Evolutionary conservation across 1,140 invertebrate genomes (phyloP).

Genomic region (Aphidius gifuensis): DNA sequence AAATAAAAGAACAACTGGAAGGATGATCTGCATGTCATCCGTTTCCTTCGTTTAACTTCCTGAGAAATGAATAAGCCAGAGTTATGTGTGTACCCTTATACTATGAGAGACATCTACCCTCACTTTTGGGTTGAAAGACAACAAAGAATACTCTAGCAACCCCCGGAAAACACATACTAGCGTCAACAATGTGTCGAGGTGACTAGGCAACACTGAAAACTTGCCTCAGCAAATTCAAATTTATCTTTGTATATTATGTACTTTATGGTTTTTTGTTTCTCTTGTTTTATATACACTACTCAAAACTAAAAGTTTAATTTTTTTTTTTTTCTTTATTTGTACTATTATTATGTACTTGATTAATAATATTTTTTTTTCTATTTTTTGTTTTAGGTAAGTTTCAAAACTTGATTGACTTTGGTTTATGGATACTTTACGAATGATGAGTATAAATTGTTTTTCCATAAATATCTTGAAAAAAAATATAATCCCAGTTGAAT

Average conservation of each 20-base stretch:
- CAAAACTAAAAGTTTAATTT: conserved; percentile 1
- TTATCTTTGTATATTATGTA: background rate
- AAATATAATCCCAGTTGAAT: conserved; percentile 51
- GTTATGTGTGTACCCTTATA: conserved; percentile 41
- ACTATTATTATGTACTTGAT: background rate
- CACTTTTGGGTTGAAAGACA: conserved; percentile 22
- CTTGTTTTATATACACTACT: background rate
- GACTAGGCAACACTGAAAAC: conserved; percentile 12
- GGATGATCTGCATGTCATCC: conserved; percentile 47
- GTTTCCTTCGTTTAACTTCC: conserved; percentile 50
- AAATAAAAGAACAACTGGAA: conserved; percentile 13
- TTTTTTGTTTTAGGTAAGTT: conserved; percentile 29
- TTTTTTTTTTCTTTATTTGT: conserved; percentile 3
- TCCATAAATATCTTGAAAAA: conserved; percentile 41
- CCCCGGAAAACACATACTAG: conserved; percentile 41
- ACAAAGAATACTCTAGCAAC: conserved; percentile 17
- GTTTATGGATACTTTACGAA: background rate
- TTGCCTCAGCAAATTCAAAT: background rate
- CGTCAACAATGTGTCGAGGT: conserved; percentile 31
- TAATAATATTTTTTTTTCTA: conserved; percentile 11
- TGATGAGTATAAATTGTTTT: background rate
- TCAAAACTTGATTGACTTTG: conserved; percentile 9
- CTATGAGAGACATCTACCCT: conserved; percentile 44
- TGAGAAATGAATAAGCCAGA: conserved; percentile 48
- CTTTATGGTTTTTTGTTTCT: background rate